Evolutionary conservation across 30 jellyfish, hydroid and myxozoan genomes (phyloP).

Genomic region (Chironex yamaguchii): DNA sequence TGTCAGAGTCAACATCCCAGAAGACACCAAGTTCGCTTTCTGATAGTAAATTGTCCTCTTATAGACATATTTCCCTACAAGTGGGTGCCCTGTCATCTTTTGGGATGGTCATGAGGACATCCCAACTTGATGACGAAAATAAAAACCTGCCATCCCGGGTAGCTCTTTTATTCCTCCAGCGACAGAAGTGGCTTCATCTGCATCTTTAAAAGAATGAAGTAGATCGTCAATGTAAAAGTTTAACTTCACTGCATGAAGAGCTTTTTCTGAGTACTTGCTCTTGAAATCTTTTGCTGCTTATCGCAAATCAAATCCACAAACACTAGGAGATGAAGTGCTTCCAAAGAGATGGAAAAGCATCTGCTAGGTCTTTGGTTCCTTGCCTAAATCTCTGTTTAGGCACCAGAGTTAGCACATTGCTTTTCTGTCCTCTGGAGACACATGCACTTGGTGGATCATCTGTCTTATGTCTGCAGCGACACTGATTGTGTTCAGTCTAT

Average conservation of each 20-base stretch:
- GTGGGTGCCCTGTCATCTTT: conserved; percentile 17
- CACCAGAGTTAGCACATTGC: conserved; percentile 68
- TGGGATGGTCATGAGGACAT: conserved; percentile 48
- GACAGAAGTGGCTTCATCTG: conserved; percentile 20
- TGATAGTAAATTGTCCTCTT: conserved; percentile 18
- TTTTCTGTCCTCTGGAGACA: conserved; percentile 30
- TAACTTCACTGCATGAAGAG: conserved; percentile 3
- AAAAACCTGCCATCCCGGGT: conserved; percentile 37
- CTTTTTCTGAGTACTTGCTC: background rate
- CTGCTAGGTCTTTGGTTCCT: conserved; percentile 16
- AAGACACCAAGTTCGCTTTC: conserved; percentile 66
- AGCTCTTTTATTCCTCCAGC: background rate
- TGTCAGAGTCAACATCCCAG: conserved; percentile 55
- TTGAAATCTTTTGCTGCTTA: conserved; percentile 41
- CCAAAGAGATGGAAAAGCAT: conserved; percentile 77
- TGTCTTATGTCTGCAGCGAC: conserved; percentile 69
- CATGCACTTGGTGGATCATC: conserved; percentile 72
- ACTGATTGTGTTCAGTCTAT: conserved; percentile 35
- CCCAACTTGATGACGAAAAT: background rate
- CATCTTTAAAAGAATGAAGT: conserved; percentile 13
- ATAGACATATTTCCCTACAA: conserved; percentile 15
- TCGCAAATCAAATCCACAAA: conserved; percentile 48
- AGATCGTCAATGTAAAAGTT: conserved; percentile 67
- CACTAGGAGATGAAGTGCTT: conserved; percentile 56
- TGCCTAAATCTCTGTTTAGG: conserved; percentile 32